These are phyloP conservation scores for Toxotes jaculatrix DNA, from an alignment of 2,113 vertebrate species.

Conservation along the genomic window DNA sequence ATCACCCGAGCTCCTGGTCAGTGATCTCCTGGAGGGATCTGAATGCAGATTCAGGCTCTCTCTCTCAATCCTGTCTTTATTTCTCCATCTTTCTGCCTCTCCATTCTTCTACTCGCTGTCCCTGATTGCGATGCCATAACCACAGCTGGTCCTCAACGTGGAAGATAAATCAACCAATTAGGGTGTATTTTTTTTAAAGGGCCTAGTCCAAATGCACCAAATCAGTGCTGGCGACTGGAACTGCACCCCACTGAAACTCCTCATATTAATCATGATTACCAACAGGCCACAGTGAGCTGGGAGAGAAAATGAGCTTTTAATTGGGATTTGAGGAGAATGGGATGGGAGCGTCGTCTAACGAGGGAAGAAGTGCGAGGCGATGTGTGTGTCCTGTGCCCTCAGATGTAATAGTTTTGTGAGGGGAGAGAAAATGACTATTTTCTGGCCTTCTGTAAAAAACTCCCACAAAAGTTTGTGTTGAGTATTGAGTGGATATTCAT, in stretches of 20 bases:
- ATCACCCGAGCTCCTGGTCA: neutral
- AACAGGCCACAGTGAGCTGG: slow-evolving; percentile 53
- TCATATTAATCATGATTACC: slow-evolving; percentile 80
- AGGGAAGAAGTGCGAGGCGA: slow-evolving; percentile 3
- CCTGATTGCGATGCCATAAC: slow-evolving; percentile 52
- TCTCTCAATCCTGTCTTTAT: slow-evolving; percentile 7
- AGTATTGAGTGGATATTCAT: neutral
- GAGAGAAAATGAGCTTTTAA: slow-evolving; percentile 70
- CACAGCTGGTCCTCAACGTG: slow-evolving; percentile 76
- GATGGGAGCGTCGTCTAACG: slow-evolving; percentile 33
- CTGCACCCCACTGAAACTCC: slow-evolving; percentile 45
- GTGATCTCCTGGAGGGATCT: neutral
- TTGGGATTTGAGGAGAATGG: slow-evolving; percentile 53
- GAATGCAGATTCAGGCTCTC: neutral
- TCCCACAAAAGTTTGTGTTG: slow-evolving; percentile 19
- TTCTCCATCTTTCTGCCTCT: slow-evolving; percentile 18
- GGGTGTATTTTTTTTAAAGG: slow-evolving; percentile 69
- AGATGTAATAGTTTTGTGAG: slow-evolving; percentile 5
- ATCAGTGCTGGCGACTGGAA: slow-evolving; percentile 55
- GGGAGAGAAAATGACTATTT: neutral
- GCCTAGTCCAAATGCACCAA: slow-evolving; percentile 65
- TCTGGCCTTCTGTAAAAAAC: neutral
- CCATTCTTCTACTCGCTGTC: neutral
- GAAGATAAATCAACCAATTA: slow-evolving; percentile 81
- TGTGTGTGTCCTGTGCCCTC: slow-evolving; percentile 31